Evolutionary conservation across 1,140 invertebrate genomes (phyloP).

Genomic region (Calliphora vicina): DNA sequence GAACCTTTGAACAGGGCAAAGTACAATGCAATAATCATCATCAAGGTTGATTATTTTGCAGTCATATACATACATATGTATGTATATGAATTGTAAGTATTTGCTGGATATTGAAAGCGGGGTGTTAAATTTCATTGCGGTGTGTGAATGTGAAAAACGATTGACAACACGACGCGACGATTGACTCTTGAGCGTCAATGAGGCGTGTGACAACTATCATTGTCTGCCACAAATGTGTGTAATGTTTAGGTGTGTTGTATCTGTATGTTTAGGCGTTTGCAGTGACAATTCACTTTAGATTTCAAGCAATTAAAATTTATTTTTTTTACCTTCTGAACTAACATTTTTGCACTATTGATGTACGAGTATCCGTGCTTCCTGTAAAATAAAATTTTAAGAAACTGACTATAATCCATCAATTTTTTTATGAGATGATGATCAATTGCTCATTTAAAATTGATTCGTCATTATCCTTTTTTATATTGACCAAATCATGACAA

Average conservation of each 20-base stretch:
- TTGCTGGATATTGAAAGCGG: neutral
- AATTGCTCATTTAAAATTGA: neutral
- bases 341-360: neutral
- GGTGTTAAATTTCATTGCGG: constrained; percentile 28
- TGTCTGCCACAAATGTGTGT: neutral
- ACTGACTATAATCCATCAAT: constrained; percentile 30
- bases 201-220: constrained; percentile 12
- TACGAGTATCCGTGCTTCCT: too few species aligned
- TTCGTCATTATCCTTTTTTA: constrained; percentile 25
- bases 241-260: neutral
- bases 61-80: too few species aligned
- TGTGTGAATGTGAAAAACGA: neutral
- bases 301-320: neutral
- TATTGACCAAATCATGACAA: constrained; percentile 22
- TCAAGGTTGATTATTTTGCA: neutral
- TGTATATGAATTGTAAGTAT: neutral
- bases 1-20: neutral
- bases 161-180: neutral
- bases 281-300: neutral
- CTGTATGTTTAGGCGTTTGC: neutral
- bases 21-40: neutral
- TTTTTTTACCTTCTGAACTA: neutral
- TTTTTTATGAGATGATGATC: constrained; percentile 22
- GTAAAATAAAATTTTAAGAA: neutral
- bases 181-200: constrained; percentile 12